Conservation (phyloP, 1,140 invertebrate species). For the Scaptomyza hsui region DNA sequence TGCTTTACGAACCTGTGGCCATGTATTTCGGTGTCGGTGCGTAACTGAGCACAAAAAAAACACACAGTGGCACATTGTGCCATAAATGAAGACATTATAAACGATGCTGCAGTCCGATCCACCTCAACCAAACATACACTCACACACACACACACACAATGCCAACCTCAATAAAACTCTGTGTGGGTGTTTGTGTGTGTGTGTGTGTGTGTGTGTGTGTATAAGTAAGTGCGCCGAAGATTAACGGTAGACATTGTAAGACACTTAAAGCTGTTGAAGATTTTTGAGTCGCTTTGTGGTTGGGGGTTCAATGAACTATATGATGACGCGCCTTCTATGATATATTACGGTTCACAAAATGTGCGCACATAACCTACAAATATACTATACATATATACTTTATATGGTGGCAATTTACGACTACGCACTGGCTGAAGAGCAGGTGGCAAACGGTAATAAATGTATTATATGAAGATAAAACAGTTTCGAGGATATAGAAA, state of each 20-base stretch:
- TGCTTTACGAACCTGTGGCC: constrained; percentile 19
- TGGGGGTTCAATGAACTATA: constrained; percentile 78
- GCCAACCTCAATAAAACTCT: constrained; percentile 13
- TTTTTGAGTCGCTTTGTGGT: constrained; percentile 70
- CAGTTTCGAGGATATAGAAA: constrained; percentile 37
- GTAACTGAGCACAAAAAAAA: constrained; percentile 79
- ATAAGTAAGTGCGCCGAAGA: constrained; percentile 60
- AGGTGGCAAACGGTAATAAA: constrained; percentile 45
- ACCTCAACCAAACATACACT: constrained; percentile 23
- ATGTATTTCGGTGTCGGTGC: constrained; percentile 76
- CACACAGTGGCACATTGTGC: constrained; percentile 65
- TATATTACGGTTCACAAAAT: constrained; percentile 55
- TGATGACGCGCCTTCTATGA: constrained; percentile 63
- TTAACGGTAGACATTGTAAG: constrained; percentile 80
- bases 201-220: constrained; percentile 32
- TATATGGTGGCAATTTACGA: constrained; percentile 36
- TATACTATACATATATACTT: constrained; percentile 7
- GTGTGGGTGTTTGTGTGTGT: constrained; percentile 16
- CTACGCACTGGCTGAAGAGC: constrained; percentile 27
- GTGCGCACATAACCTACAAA: constrained; percentile 13
- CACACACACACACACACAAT: constrained; percentile 5
- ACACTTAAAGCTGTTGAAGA: constrained; percentile 78
- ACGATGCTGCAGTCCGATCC: constrained; percentile 47
- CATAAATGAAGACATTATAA: constrained; percentile 82
- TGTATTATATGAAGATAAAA: constrained; percentile 53